A percentile compares a stretch with the other conserved stretches of the same genome.
phyloP scores from a whole-genome alignment of 2,888 invertebrate species.

The Lochmaea crataegi region DNA sequence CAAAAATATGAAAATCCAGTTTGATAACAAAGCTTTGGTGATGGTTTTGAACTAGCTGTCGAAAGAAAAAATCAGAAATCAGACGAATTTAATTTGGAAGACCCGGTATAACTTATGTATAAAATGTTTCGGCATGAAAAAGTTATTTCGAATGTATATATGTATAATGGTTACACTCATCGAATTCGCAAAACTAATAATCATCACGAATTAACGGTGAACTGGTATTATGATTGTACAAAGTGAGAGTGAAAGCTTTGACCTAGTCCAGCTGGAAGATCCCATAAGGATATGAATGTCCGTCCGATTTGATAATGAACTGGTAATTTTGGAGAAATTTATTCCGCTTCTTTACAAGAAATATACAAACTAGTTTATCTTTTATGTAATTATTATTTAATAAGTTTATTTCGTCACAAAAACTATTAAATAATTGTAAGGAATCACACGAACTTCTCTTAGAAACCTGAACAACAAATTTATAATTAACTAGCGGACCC shows the following conservation, averaged over 20 bases:
- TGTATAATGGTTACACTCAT: not conserved
- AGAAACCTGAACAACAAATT: no score
- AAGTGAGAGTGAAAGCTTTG: conserved; percentile 26
- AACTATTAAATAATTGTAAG: not conserved
- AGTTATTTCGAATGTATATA: no score
- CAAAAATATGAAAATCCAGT: no score
- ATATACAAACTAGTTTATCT: not conserved
- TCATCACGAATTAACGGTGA: not conserved
- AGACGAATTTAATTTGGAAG: no score
- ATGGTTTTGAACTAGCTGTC: no score
- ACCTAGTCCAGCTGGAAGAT: conserved; percentile 14
- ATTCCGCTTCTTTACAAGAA: conserved; percentile 1
- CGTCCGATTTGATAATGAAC: conserved; percentile 23
- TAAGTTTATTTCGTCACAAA: not conserved
- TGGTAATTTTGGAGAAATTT: conserved; percentile 28
- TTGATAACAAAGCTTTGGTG: no score
- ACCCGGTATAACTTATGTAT: no score
- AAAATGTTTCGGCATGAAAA: no score
- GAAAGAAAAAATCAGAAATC: no score
- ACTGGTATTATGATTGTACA: not conserved
- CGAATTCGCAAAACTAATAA: not conserved
- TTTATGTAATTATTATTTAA: conserved; percentile 1
- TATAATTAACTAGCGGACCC: no score
- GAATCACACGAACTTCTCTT: not conserved
- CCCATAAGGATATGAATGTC: conserved; percentile 29